Percentiles rank a stretch among this genome's conserved stretches.
phyloP scores from a whole-genome alignment of 2,888 invertebrate species.

The Lasioglossum malachurum region DNA sequence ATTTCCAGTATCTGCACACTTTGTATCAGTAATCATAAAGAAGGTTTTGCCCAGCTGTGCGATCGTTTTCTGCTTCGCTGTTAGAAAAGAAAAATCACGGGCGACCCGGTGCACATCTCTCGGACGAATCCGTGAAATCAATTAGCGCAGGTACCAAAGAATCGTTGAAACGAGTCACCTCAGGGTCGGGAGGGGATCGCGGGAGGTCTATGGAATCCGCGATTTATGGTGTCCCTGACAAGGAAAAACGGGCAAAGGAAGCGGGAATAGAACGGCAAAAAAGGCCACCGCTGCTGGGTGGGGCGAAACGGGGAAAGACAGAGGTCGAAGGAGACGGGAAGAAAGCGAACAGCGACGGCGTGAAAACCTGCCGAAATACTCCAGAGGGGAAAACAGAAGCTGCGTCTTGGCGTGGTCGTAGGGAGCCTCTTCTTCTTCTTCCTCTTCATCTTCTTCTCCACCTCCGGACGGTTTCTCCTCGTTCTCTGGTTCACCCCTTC shows the following conservation, averaged over 20 bases:
- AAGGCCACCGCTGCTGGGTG: constrained; percentile 1
- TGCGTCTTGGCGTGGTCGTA: constrained; percentile 57
- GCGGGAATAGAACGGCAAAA: neutral
- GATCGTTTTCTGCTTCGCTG: neutral
- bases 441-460: constrained; percentile 19
- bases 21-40: no score
- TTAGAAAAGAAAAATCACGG: neutral
- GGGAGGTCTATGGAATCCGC: constrained; percentile 19
- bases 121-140: neutral
- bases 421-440: constrained; percentile 36
- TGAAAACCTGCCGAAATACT: constrained; percentile 72
- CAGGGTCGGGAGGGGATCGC: neutral
- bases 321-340: constrained; percentile 27
- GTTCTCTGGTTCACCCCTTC: constrained; percentile 35
- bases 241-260: neutral
- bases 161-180: neutral
- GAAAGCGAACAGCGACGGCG: constrained; percentile 52
- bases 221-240: neutral
- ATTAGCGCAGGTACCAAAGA: neutral
- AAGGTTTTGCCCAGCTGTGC: no score
- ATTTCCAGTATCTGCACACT: no score
- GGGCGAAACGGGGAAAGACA: neutral
- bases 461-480: constrained; percentile 31
- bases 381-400: constrained; percentile 69
- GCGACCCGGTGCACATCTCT: neutral